Percentiles rank a stretch among this genome's conserved stretches.
phyloP scores from a whole-genome alignment of 2,113 vertebrate species.

The Tetraodon nigroviridis region DNA sequence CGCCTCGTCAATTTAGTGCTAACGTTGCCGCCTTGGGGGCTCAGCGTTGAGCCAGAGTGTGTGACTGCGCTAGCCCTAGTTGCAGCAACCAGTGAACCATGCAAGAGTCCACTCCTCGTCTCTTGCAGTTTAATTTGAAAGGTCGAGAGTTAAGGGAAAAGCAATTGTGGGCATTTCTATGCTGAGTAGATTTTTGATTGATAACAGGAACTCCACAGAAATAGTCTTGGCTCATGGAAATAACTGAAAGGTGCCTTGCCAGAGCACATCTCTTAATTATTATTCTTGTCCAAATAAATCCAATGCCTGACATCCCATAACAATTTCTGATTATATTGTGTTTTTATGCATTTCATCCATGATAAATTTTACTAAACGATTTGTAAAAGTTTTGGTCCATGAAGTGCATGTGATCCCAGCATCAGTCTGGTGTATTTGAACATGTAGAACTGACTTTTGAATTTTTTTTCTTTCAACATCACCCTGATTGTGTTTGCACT shows the following conservation, averaged over 20 bases:
- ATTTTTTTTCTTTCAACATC: no score
- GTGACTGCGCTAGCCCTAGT: constrained; percentile 35
- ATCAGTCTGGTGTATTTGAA: no score
- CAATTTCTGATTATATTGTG: no score
- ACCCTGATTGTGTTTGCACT: no score
- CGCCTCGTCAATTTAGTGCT: constrained; percentile 70
- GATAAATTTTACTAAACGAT: no score
- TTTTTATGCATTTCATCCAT: no score
- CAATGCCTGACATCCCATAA: no score
- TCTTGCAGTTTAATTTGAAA: constrained; percentile 37
- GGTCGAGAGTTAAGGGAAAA: constrained; percentile 8
- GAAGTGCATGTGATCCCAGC: no score
- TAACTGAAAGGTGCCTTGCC: background rate
- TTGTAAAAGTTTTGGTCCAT: no score
- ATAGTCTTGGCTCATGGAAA: background rate
- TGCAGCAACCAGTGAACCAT: constrained; percentile 28
- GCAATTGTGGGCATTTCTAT: background rate
- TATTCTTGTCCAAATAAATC: no score
- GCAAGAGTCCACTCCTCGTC: constrained; percentile 41
- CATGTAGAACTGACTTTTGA: no score
- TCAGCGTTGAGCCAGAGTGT: constrained; percentile 24
- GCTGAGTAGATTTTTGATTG: constrained; percentile 16
- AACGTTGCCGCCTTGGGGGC: constrained; percentile 56
- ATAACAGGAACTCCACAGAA: background rate
- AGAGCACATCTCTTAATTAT: no score